These are phyloP conservation scores for Brassicogethes aeneus DNA, from an alignment of 2,888 invertebrate genomes.

Conservation along the genomic window DNA sequence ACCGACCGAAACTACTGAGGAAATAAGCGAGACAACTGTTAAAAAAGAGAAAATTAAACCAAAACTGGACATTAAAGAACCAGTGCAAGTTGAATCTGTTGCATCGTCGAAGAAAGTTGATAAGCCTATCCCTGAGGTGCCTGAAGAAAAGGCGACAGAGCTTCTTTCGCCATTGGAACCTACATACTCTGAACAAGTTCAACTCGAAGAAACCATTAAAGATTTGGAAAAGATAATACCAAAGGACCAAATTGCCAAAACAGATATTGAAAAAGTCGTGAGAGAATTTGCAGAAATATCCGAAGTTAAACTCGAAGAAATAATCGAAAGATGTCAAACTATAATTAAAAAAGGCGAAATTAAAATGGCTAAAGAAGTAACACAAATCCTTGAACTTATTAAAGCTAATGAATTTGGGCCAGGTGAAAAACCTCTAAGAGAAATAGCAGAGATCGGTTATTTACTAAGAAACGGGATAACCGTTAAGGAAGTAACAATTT, in stretches of 20 bases:
- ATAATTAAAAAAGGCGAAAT: conserved; percentile 48
- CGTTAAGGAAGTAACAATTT: conserved; percentile 64
- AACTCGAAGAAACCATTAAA: conserved; percentile 47
- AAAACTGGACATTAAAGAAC: conserved; percentile 48
- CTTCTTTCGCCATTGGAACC: conserved; percentile 50
- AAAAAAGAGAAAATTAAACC: conserved; percentile 44
- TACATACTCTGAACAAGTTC: conserved; percentile 48
- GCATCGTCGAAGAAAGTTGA: conserved; percentile 56
- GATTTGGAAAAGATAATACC: conserved; percentile 39
- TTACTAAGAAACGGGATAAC: conserved; percentile 67
- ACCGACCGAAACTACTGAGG: conserved; percentile 49
- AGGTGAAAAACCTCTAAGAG: conserved; percentile 68
- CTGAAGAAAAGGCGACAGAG: conserved; percentile 42
- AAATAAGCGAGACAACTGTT: conserved; percentile 41
- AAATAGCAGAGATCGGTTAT: conserved; percentile 75
- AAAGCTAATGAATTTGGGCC: conserved; percentile 73
- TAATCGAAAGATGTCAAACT: conserved; percentile 48
- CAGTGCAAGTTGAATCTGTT: conserved; percentile 51
- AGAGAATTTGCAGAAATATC: conserved; percentile 38
- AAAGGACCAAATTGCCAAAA: conserved; percentile 28
- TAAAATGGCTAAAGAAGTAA: conserved; percentile 63
- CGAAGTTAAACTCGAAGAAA: conserved; percentile 46
- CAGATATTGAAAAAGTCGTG: conserved; percentile 30
- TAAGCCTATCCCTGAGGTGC: conserved; percentile 39
- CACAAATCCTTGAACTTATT: conserved; percentile 63